A percentile compares a stretch with the other conserved stretches of the same genome.
Evolutionary conservation across 2,888 invertebrate genomes (phyloP).

Genomic region (Schizotus pectinicornis): DNA sequence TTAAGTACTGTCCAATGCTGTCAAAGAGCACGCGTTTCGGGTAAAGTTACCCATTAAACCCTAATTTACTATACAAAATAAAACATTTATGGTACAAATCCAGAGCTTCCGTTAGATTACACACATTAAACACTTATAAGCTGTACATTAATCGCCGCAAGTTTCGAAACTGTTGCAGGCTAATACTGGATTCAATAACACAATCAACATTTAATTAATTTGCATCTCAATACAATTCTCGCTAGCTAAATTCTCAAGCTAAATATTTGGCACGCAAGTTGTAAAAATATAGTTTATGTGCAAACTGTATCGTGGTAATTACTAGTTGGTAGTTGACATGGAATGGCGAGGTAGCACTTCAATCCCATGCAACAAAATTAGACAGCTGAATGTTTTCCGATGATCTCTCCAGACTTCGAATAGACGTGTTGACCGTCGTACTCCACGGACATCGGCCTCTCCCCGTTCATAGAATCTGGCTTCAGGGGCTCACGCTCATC

Average conservation of each 20-base stretch:
- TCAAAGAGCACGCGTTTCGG: background rate
- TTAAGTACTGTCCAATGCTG: conserved; percentile 35
- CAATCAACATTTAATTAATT: background rate
- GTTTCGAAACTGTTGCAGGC: background rate
- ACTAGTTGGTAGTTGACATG: conserved; percentile 20
- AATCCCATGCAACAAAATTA: conserved; percentile 51
- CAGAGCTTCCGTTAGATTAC: conserved; percentile 20
- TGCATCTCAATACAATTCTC: background rate
- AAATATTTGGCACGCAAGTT: conserved; percentile 22
- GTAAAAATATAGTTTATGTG: background rate
- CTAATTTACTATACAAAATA: conserved; percentile 36
- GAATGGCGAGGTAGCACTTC: conserved; percentile 18
- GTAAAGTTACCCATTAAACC: conserved; percentile 15
- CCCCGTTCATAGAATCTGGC: conserved; percentile 66
- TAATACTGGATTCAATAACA: conserved; percentile 10
- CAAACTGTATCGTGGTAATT: background rate
- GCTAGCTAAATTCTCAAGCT: conserved; percentile 17
- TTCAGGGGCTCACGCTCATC: conserved; percentile 85
- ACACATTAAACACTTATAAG: conserved; percentile 35
- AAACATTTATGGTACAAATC: conserved; percentile 36
- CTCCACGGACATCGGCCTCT: conserved; percentile 78
- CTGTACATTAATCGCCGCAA: conserved; percentile 30
- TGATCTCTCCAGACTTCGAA: conserved; percentile 82
- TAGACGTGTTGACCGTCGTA: conserved; percentile 83
- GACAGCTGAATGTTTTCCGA: conserved; percentile 91